Evolutionary conservation across 2,113 vertebrate species (phyloP), one percentile per base, ranked within the genome.

Genomic region (Macrotis lagotis): DNA sequence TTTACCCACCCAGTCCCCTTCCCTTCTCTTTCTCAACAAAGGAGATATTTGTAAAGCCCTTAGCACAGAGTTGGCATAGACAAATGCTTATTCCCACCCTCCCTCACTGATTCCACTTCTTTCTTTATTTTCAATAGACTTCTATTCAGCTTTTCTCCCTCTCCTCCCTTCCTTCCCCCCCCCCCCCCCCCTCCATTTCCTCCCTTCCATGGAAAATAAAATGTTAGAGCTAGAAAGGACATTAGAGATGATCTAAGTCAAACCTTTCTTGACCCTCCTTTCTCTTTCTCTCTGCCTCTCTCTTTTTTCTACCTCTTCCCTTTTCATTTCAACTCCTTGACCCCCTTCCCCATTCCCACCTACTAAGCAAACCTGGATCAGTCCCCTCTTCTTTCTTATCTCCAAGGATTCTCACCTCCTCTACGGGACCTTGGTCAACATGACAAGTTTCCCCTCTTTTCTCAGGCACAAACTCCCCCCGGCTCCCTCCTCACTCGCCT

Each of bases 391-490:
- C 66, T 66, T 66, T 66, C 59, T 66, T 31, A 66, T 2, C n/a
- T 66, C n/a, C 19, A 74, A 74, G 66, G 37, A 74, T 47, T 47
- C 51, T 26, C 50, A 53, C 24, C 91, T 47, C 52, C 47, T 92
- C 53, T 26, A 50, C 48, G 89, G 66, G 66, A 83, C 66, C 66
- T 44, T 44, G 19, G n/a, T 44, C 66, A 44, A 44, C 22, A 14
- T 44, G 66, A 83, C 66, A 83, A 83, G n/a, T 44, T 44, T 95
- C 25, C n/a, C 74, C 91, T 96, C 49, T 59, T 88, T 49, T 93
- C 96, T 96, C 92, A 95, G 96, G 95, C 96, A 97, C 93, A 93
- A 90, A 66, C 83, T 90, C 95, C 95, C 91, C 95, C 91, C 90
- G 95, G 93, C 94, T 91, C 88, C 66, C 66, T 83, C 19, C 66